Percentiles rank a stretch among this genome's conserved stretches.
These are phyloP conservation scores for Odontamblyopus rebecca DNA, from an alignment of 2,797 vertebrate genomes.

Conservation along the genomic window DNA sequence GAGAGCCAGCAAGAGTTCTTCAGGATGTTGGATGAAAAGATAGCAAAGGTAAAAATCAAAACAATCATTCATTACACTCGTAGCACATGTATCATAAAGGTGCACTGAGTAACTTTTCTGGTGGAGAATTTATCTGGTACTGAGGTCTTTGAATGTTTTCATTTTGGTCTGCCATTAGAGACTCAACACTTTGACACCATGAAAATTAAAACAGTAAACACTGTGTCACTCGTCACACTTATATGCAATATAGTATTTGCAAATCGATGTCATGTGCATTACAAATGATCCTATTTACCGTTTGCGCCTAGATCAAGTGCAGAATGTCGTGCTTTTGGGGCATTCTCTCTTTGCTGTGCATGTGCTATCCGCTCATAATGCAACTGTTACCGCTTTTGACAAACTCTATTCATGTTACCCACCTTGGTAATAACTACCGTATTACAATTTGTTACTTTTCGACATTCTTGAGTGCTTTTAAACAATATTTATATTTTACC, in stretches of 20 bases:
- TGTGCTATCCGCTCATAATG: not conserved
- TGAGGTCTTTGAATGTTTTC: no score
- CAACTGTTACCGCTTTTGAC: not conserved
- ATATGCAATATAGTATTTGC: no score
- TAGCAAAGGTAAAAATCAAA: constrained; percentile 89
- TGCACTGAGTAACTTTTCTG: no score
- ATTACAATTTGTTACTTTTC: not conserved
- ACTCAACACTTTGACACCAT: no score
- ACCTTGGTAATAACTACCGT: not conserved
- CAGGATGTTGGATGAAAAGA: constrained; percentile 98
- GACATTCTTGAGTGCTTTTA: no score
- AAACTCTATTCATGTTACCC: no score
- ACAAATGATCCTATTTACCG: not conserved
- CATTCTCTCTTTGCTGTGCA: not conserved
- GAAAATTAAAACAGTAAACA: not conserved
- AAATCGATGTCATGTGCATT: not conserved
- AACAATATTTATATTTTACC: not conserved
- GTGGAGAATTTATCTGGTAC: no score
- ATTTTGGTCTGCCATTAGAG: no score
- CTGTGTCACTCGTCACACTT: not conserved
- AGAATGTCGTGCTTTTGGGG: not conserved
- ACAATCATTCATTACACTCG: not conserved
- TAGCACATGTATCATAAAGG: not conserved
- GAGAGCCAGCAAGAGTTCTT: constrained; percentile 99
- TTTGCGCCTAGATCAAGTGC: not conserved